These are phyloP conservation scores for Malacoctenus gilli DNA, from an alignment of 2,797 vertebrate genomes.

Conservation along the genomic window DNA sequence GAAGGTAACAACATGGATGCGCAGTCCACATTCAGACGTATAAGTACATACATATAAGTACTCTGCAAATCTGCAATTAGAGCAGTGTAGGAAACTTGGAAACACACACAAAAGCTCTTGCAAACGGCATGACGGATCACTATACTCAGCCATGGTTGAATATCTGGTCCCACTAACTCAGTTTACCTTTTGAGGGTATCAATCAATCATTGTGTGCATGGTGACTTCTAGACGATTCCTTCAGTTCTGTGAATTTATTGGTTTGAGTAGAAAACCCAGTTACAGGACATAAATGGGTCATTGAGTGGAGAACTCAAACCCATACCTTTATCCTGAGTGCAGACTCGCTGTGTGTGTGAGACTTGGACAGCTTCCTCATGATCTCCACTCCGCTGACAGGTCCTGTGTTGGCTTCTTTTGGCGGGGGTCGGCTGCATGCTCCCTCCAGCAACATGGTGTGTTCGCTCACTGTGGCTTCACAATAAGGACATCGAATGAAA, in stretches of 20 bases:
- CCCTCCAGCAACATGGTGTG: constrained; percentile 97
- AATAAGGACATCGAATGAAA: constrained; percentile 61
- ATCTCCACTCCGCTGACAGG: constrained; percentile 96
- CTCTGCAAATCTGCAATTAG: too few species aligned
- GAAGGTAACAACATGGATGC: too few species aligned
- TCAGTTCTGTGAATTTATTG: neutral
- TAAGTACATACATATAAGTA: too few species aligned
- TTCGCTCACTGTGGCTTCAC: constrained; percentile 95
- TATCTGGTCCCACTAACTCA: too few species aligned
- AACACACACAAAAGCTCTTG: too few species aligned
- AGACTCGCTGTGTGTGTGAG: constrained; percentile 93
- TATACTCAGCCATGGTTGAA: too few species aligned
- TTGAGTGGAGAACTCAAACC: neutral
- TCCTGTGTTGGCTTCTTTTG: constrained; percentile 86
- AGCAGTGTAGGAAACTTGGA: too few species aligned
- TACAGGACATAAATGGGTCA: neutral
- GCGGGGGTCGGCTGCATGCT: constrained; percentile 87
- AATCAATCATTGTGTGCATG: too few species aligned
- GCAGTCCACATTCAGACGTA: too few species aligned
- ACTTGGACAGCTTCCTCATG: constrained; percentile 98
- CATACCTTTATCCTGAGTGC: constrained; percentile 94
- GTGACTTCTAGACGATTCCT: too few species aligned
- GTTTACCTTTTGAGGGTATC: too few species aligned
- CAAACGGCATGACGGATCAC: too few species aligned
- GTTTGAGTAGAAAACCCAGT: neutral